phyloP scores from a whole-genome alignment of 2,888 invertebrate species.

The Prostheceraeus crozeri region DNA sequence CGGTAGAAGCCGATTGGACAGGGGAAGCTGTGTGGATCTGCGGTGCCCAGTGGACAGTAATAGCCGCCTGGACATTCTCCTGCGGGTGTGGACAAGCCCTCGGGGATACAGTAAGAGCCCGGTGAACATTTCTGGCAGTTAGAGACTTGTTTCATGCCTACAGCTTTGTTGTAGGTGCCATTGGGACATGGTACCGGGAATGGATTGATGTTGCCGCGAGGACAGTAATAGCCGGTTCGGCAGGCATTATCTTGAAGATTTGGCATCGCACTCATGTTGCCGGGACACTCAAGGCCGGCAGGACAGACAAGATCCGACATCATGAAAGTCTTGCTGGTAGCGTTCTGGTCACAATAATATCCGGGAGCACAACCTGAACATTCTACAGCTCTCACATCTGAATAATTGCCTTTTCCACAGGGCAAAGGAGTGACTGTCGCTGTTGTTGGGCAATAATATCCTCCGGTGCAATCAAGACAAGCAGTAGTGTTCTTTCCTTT shows the following conservation, averaged over 20 bases:
- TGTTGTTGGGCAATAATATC: conserved; percentile 50
- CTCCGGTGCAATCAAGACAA: conserved; percentile 49
- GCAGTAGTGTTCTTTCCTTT: conserved; percentile 45
- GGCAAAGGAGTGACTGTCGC: conserved; percentile 46
- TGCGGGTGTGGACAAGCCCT: conserved; percentile 30
- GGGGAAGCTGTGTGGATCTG: conserved; percentile 43
- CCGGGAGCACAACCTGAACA: conserved; percentile 49
- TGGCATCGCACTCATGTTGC: conserved; percentile 46
- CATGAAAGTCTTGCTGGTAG: conserved; percentile 46
- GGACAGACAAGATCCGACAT: conserved; percentile 40
- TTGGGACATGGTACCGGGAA: conserved; percentile 51
- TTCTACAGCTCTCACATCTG: conserved; percentile 45
- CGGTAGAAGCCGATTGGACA: conserved; percentile 54
- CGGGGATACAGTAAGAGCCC: not conserved
- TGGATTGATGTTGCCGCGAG: conserved; percentile 50
- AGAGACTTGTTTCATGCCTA: conserved; percentile 46
- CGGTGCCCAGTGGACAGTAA: conserved; percentile 53
- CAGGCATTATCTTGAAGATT: conserved; percentile 43
- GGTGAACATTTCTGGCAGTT: conserved; percentile 45
- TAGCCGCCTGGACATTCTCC: conserved; percentile 52
- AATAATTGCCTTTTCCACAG: conserved; percentile 52
- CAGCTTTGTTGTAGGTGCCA: conserved; percentile 49
- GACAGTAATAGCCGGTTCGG: conserved; percentile 51
- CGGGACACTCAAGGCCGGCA: conserved; percentile 11
- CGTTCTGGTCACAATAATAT: conserved; percentile 48